Conservation (phyloP, 1,140 invertebrate genomes). For the Eriocheir sinensis region DNA sequence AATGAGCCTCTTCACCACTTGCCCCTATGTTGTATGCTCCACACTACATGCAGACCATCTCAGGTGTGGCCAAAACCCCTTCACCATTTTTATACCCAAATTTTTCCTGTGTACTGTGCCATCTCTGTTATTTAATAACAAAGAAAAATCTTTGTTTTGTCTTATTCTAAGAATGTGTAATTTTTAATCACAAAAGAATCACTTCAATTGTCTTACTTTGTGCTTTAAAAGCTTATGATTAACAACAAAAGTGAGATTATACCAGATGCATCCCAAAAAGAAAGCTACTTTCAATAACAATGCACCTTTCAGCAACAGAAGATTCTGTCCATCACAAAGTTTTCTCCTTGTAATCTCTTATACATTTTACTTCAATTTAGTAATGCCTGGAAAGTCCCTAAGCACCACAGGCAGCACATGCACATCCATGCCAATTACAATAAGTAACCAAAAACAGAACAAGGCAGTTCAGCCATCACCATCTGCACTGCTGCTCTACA, state of each 20-base stretch:
- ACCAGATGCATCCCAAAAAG: background rate
- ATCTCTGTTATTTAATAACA: constrained; percentile 16
- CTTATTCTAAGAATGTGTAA: constrained; percentile 5
- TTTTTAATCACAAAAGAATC: background rate
- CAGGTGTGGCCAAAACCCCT: no score
- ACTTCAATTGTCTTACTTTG: background rate
- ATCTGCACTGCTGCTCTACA: background rate
- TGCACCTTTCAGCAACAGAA: constrained; percentile 1
- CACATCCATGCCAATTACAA: background rate
- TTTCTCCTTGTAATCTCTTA: background rate
- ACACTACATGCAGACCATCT: no score
- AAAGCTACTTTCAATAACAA: constrained; percentile 16
- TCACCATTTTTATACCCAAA: no score
- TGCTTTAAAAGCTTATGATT: background rate
- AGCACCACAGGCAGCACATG: background rate
- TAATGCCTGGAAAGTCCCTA: background rate
- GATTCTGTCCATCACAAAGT: background rate
- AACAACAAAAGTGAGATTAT: constrained; percentile 16
- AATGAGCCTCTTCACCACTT: no score
- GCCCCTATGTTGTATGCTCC: no score
- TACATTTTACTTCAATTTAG: constrained; percentile 18
- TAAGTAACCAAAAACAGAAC: background rate
- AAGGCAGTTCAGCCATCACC: constrained; percentile 13
- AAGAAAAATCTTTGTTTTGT: background rate
- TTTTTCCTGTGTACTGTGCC: no score